Evolutionary conservation across 2,888 invertebrate genomes (phyloP).

Genomic region (Alviniconcha strummeri): DNA sequence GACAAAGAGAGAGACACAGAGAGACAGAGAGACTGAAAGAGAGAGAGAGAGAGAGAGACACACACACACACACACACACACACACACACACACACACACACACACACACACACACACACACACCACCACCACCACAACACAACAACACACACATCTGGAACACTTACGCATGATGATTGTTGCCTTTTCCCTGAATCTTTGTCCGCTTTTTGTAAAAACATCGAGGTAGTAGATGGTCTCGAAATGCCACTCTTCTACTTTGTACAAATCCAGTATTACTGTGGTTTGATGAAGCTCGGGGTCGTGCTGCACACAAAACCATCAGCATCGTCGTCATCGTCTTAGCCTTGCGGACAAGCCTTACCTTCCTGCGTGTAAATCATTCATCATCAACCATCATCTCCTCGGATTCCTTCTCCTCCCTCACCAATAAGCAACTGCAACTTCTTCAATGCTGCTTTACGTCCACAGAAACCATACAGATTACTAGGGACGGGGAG

Average conservation of each 20-base stretch:
- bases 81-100: background rate
- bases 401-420: background rate
- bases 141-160: no score
- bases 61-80: background rate
- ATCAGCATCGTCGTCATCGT: background rate
- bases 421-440: no score
- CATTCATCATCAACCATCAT: slow-evolving; percentile 3
- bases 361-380: no score
- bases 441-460: background rate
- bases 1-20: no score
- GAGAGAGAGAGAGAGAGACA: background rate
- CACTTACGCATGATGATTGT: background rate
- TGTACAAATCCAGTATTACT: slow-evolving; percentile 1
- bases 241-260: background rate
- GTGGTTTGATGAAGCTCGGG: background rate
- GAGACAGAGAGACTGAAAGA: no score
- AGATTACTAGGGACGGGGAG: no score
- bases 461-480: background rate
- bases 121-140: no score
- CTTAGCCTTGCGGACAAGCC: background rate
- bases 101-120: background rate
- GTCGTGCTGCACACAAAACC: background rate
- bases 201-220: background rate
- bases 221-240: slow-evolving; percentile 4
- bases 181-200: slow-evolving; percentile 5